phyloP scores from a whole-genome alignment of 2,888 invertebrate genomes.

The Ophioninae sp. region DNA sequence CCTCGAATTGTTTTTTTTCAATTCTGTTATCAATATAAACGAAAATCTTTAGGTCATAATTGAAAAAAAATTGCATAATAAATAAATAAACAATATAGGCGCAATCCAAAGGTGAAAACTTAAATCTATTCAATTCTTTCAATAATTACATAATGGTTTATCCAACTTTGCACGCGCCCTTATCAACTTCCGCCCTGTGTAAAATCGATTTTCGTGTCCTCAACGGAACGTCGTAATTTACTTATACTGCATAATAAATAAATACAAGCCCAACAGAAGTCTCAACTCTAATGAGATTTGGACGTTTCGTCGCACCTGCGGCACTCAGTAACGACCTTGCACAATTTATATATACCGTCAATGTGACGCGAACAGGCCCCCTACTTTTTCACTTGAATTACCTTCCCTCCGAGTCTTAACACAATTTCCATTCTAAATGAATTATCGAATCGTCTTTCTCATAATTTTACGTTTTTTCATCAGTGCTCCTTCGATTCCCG shows the following conservation, averaged over 20 bases:
- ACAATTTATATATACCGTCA: conserved; percentile 41
- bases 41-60: too few species aligned
- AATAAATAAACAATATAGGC: too few species aligned
- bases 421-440: conserved; percentile 5
- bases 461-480: neutral
- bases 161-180: neutral
- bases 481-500: neutral
- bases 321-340: conserved; percentile 35
- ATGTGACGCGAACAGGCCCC: conserved; percentile 24
- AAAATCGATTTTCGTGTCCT: conserved; percentile 19
- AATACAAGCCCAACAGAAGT: conserved; percentile 34
- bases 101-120: too few species aligned
- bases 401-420: conserved; percentile 5
- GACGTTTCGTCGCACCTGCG: neutral
- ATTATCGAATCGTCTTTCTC: neutral
- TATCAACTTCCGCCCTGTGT: neutral
- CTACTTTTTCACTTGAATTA: neutral
- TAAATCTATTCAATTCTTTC: neutral
- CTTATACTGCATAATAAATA: conserved; percentile 23
- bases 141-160: neutral
- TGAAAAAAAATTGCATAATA: too few species aligned
- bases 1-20: too few species aligned
- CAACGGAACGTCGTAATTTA: conserved; percentile 38
- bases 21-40: too few species aligned
- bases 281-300: conserved; percentile 55